Evolutionary conservation across 2,888 invertebrate genomes (phyloP), one percentile per base, ranked within the genome.

Genomic region (Malthinus flaveolus): DNA sequence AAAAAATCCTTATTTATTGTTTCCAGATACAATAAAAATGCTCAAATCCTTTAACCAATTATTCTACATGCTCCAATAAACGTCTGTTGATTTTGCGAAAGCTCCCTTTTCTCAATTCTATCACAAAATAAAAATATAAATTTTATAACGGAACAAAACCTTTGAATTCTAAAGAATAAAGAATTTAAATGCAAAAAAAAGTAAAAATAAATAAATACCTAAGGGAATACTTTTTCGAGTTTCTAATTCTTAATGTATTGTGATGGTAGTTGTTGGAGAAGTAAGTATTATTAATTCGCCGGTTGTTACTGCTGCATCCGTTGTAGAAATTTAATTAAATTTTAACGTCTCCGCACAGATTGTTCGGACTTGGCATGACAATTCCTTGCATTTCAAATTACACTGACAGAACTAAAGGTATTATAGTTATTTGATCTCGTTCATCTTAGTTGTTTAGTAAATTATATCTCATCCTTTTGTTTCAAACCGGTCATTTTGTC

Each of bases 261-360:
- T 32, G 31, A 49, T 32, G 34, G 35, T 45, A 45, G 44, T 52
- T 52, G 44, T 52, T 52, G 35, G 33, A 35, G 23, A 52, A 51
- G 44, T 42, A 52, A 42, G 34, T 42, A 39, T 49, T 42, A 31
- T 33, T 33, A 45, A 12, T 45, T 34, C 23, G 34, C 34, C 23
- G 32, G 8, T 44, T 23, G 31, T 35, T 45, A 11, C 45, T 44
- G 32, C 34, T 52, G 52, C 45, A 45, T 45, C 53, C 31, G 47
- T 10, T 42, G 53, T 32, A 48, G 23, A 47, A 34, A 54, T 54
- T 54, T 54, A 54, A 54, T 54, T 54, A 54, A 54, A 54, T 54
- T 42, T 39, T 32, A 34, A 47, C 35, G 45, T 36, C 10, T 42
- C 39, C 48, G 33, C 48, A 48, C 39, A 54, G 48, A 48, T 54